Base-by-base conservation (phyloP, 2,888 invertebrate species). In the Gisinianus flammeolus region DNA sequence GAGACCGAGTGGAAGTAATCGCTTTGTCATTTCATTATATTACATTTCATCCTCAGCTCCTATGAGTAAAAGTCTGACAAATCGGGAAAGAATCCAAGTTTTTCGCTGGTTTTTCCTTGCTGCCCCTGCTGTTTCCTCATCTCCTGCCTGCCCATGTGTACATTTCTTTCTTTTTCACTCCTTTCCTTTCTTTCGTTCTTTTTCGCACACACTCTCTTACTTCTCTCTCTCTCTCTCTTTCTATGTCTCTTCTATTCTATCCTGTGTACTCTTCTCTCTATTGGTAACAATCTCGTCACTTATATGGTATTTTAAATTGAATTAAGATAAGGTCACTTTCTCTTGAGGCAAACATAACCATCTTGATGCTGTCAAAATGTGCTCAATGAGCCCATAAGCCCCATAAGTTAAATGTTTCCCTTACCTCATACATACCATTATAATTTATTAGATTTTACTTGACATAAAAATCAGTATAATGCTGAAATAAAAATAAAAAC, bases 361-460 rank as follows among this genome's bases (percentile, higher is more conserved):
- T 73, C 73, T 73, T 73, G 73, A 62, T 33, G 22, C 62, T 73
- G 73, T 73, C 73, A 62, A 64, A 31, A 33, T 22, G 24, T 35
- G 33, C 62, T 22, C 62, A 62, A 26, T 62, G 62, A 62, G 62
- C 0, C 26, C 28, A 12, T 58, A 24, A 58, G 56, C 28, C 10
- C 28, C 16, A 12, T 0, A 26, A 62, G 24, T 44, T 44, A 44
- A 66, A 19, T n/a, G 2, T 67, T 31, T 22, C n/a, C 33, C 33
- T 1, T 68, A 68, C 68, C 19, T 68, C 31, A 10, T 44, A 35
- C 33, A 33, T 69, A n/a, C 66, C 35, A 66, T 66, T 52, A 74
- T 74, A 66, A 74, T 74, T 74, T 74, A 74, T 74, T 26, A 22
- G 66, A 74, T 64, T 74, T 74, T 44, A n/a, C 66, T 52, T 66